Evolutionary conservation across 2,797 vertebrate species (phyloP).

Genomic region (Loris lydekkerianus): DNA sequence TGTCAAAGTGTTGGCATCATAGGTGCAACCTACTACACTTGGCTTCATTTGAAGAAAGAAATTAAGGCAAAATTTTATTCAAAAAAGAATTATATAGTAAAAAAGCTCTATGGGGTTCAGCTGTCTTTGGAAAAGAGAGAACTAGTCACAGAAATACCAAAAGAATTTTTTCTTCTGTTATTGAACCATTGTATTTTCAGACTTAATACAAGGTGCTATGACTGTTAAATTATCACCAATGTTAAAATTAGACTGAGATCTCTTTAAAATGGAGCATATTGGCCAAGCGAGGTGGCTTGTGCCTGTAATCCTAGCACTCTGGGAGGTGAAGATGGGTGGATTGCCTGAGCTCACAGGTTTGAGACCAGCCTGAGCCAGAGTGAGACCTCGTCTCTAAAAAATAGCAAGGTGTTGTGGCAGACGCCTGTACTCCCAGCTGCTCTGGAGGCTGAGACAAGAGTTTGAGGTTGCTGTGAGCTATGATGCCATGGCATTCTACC

Average conservation of each 20-base stretch:
- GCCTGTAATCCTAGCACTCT: no score
- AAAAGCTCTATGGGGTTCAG: neutral
- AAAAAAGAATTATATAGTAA: neutral
- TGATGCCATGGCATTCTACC: no score
- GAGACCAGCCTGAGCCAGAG: no score
- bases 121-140: neutral
- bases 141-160: neutral
- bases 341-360: no score
- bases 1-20: neutral
- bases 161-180: neutral
- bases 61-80: neutral
- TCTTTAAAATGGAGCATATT: conserved; percentile 23
- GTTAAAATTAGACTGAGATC: conserved; percentile 36
- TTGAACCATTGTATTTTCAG: neutral
- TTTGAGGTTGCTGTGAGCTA: no score
- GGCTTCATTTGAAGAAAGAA: neutral
- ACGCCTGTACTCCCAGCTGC: no score
- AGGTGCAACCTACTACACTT: neutral
- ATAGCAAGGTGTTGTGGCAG: no score
- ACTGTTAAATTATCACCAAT: neutral
- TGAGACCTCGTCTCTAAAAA: no score
- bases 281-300: no score
- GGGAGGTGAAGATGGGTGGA: no score
- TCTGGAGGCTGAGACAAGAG: no score
- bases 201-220: neutral